phyloP scores from a whole-genome alignment of 2,797 vertebrate genomes.

The Sciaenops ocellatus region DNA sequence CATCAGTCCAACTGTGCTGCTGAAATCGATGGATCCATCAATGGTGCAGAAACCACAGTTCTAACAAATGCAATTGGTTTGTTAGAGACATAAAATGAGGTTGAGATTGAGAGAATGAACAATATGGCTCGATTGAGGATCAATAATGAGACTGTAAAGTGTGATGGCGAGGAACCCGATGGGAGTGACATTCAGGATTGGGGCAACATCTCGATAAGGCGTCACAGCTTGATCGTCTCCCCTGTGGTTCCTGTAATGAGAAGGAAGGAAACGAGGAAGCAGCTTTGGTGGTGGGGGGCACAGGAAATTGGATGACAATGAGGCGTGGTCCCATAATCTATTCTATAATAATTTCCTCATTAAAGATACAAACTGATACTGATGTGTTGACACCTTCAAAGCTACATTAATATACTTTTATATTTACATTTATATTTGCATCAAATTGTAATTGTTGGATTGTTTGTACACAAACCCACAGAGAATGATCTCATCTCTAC shows the following conservation, averaged over 20 bases:
- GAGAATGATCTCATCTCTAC: no score
- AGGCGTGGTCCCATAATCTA: background rate
- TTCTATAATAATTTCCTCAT: background rate
- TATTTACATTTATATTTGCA: no score
- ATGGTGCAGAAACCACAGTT: no score
- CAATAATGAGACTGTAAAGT: background rate
- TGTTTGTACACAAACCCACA: background rate
- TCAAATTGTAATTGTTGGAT: no score
- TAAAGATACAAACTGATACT: background rate
- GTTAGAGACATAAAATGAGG: background rate
- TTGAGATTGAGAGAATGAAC: background rate
- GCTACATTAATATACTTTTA: background rate
- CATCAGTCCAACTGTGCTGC: no score
- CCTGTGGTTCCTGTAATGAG: conserved; percentile 12
- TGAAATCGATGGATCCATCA: no score
- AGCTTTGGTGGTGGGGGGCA: background rate
- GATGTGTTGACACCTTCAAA: background rate
- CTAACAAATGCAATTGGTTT: background rate
- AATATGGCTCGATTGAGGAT: background rate
- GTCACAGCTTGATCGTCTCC: background rate
- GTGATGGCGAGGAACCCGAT: background rate
- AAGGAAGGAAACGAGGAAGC: background rate
- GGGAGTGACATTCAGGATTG: background rate
- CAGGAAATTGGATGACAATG: background rate
- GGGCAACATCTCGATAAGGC: background rate